Evolutionary conservation across 92 coral and sea anemone species (phyloP).

Genomic region (Umimayanthus chanpuru): DNA sequence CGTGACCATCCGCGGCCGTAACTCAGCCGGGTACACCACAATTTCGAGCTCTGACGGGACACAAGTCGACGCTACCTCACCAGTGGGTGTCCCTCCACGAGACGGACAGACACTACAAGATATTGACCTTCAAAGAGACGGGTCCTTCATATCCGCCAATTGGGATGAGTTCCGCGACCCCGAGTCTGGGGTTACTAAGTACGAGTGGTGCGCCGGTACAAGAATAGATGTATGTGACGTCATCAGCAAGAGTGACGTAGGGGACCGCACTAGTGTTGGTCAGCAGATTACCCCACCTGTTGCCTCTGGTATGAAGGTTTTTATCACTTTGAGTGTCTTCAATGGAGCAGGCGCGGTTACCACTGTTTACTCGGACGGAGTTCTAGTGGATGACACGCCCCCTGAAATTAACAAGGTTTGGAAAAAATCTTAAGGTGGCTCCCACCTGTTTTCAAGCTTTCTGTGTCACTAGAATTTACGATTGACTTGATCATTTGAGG

Average conservation of each 20-base stretch:
- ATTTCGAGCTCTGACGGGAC: conserved; percentile 79
- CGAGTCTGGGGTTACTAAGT: conserved; percentile 79
- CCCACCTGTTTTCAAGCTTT: no score
- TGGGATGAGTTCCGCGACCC: conserved; percentile 89
- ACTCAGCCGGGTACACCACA: conserved; percentile 77
- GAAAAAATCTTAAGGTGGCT: not conserved
- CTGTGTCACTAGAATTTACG: no score
- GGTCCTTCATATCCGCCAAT: conserved; percentile 75
- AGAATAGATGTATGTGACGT: conserved; percentile 81
- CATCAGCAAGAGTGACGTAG: conserved; percentile 60
- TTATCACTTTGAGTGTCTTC: conserved; percentile 68
- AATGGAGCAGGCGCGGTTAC: conserved; percentile 72
- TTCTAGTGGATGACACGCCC: conserved; percentile 77
- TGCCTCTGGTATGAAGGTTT: conserved; percentile 77
- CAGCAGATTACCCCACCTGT: conserved; percentile 77
- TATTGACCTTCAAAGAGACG: conserved; percentile 72
- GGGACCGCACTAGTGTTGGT: conserved; percentile 57
- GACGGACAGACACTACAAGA: conserved; percentile 76
- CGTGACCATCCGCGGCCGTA: conserved; percentile 76
- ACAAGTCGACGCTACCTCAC: conserved; percentile 82
- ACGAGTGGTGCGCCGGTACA: conserved; percentile 91
- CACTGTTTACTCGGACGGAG: conserved; percentile 78
- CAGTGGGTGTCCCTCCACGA: conserved; percentile 69
- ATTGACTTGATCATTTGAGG: no score
- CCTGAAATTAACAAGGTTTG: conserved; percentile 76